Conservation (phyloP, 1,140 invertebrate genomes). For the Halyomorpha halys region DNA sequence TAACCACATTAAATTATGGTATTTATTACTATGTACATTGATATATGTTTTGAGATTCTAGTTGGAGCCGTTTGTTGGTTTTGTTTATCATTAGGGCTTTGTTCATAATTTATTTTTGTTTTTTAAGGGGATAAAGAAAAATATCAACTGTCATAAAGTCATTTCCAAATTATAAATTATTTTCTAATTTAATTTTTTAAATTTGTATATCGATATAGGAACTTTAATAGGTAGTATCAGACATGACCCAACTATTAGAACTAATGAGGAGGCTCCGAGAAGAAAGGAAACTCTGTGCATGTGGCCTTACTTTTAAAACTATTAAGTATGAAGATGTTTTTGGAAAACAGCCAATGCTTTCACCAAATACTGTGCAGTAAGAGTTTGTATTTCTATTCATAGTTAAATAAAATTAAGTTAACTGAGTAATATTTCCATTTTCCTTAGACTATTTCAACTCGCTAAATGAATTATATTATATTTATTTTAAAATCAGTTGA, state of each 20-base stretch:
- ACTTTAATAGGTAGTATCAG: constrained; percentile 7
- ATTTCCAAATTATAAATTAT: neutral
- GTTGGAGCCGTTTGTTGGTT: no score
- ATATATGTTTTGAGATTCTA: no score
- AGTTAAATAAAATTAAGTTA: no score
- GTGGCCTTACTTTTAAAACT: constrained; percentile 8
- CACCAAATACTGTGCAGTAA: neutral
- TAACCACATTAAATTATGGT: no score
- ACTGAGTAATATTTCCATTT: no score
- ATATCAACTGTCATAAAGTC: constrained; percentile 2
- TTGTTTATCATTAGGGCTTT: no score
- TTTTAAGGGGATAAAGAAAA: no score
- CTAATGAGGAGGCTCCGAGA: constrained; percentile 6
- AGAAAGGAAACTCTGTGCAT: neutral
- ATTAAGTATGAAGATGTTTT: constrained; percentile 15
- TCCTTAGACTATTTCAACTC: no score
- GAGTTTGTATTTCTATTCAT: neutral
- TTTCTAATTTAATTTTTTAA: neutral
- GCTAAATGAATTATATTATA: no score
- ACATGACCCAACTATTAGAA: constrained; percentile 10
- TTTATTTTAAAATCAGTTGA: no score
- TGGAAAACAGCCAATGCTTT: neutral
- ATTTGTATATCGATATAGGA: neutral
- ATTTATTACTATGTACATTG: no score
- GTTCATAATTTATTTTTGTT: no score